Percentiles rank a stretch among this genome's conserved stretches.
phyloP scores from a whole-genome alignment of 2,888 invertebrate genomes.

The Lasioglossum marginatum region DNA sequence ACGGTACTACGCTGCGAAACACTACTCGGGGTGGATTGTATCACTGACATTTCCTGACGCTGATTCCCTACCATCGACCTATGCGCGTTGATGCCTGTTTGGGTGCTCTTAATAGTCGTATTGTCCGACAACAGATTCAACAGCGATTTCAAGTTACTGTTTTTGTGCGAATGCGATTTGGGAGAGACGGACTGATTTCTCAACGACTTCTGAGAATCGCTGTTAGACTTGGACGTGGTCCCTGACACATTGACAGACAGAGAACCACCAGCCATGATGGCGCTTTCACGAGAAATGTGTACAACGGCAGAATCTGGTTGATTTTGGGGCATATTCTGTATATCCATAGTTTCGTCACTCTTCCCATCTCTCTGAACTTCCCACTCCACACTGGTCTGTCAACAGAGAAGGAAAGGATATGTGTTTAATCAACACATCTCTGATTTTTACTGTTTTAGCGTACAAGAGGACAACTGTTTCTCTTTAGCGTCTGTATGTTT shows the following conservation, averaged over 20 bases:
- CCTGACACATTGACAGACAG: conserved; percentile 75
- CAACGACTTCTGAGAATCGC: conserved; percentile 45
- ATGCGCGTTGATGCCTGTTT: conserved; percentile 32
- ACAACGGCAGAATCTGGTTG: conserved; percentile 74
- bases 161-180: conserved; percentile 48
- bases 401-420: conserved; percentile 89
- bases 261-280: conserved; percentile 78
- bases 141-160: conserved; percentile 21
- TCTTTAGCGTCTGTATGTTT: conserved; percentile 66
- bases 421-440: conserved; percentile 81
- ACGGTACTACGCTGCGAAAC: conserved; percentile 66
- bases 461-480: conserved; percentile 74
- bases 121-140: conserved; percentile 50
- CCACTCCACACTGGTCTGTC: conserved; percentile 87
- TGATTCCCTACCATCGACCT: conserved; percentile 56
- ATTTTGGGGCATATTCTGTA: conserved; percentile 77
- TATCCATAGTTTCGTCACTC: conserved; percentile 83
- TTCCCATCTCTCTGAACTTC: conserved; percentile 84
- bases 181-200: conserved; percentile 46
- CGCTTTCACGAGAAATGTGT: conserved; percentile 76
- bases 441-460: conserved; percentile 75
- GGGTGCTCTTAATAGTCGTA: conserved; percentile 35
- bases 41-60: conserved; percentile 80
- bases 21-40: conserved; percentile 74
- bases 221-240: conserved; percentile 53